Evolutionary conservation across 2,888 invertebrate species (phyloP).

Genomic region (Drosophila kambysellisi): DNA sequence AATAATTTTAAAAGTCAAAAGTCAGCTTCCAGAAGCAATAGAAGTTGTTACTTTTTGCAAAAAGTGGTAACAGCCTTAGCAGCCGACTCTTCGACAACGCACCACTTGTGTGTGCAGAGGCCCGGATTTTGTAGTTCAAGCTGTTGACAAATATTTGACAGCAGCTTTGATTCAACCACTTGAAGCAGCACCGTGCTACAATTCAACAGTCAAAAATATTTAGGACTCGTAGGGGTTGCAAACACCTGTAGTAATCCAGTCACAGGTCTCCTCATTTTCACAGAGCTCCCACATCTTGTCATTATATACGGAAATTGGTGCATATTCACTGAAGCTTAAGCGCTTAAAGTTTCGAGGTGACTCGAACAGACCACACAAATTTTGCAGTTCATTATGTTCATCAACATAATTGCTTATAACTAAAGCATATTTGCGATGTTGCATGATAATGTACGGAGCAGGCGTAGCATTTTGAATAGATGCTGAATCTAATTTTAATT

Average conservation of each 20-base stretch:
- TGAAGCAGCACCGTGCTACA: conserved; percentile 41
- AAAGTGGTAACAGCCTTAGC: conserved; percentile 23
- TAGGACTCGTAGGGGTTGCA: conserved; percentile 21
- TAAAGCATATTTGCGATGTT: conserved; percentile 27
- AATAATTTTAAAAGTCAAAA: conserved; percentile 25
- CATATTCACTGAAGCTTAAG: conserved; percentile 37
- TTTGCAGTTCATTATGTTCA: conserved; percentile 23
- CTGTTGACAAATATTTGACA: conserved; percentile 28
- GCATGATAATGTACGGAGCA: conserved; percentile 6
- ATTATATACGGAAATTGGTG: conserved; percentile 12
- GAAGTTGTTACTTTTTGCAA: conserved; percentile 36
- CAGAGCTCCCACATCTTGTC: conserved; percentile 40
- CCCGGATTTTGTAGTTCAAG: conserved; percentile 49
- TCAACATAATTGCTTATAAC: conserved; percentile 27
- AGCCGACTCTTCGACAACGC: conserved; percentile 15
- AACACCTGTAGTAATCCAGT: conserved; percentile 42
- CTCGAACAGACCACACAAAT: conserved; percentile 39
- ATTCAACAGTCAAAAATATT: conserved; percentile 23
- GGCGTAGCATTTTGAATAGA: not conserved
- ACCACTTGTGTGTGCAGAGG: conserved; percentile 46
- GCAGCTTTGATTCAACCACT: conserved; percentile 30
- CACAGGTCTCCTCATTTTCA: conserved; percentile 31
- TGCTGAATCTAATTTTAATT: not conserved
- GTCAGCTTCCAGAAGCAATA: conserved; percentile 51
- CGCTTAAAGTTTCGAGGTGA: not conserved